Evolutionary conservation across 2,113 vertebrate genomes (phyloP), one percentile per base, ranked within the genome.

Genomic region (Pluvialis apricaria): DNA sequence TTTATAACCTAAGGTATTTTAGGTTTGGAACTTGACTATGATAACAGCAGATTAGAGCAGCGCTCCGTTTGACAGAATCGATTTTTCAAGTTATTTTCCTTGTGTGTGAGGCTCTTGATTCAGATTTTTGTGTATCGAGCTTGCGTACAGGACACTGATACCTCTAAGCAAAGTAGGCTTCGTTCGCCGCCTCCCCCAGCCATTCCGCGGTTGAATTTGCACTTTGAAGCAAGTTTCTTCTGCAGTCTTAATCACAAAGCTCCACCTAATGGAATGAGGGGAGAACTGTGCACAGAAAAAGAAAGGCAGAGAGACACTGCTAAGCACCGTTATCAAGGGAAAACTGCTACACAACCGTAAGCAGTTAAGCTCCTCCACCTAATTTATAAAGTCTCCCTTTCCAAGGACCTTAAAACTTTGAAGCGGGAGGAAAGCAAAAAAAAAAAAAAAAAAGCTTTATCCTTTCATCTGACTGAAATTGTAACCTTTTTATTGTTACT

Each of bases 1-100:
- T 98, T 97, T 97, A 96, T 98, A 97, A 97, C 98, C 98, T 97
- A 83, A 97, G 97, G 98, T 98, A 94, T 73, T 97, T 95, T 96
- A 89, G 93, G 80, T 96, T 97, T 69, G 34, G 94, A 96, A 95
- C 94, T 96, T 93, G 92, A 95, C 92, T 97, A 38, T 94, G 96
- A 96, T 95, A 97, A 95, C 95, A 96, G 96, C 90, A 95, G 94
- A 98, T 98, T 94, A 96, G 68, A 97, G 84, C 82, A 78, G 87
- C 10, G 36, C 95, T 95, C 92, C 31, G 1, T 96, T 94, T 96
- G 97, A 98, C 95, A 97, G 96, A 96, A 96, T 94, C 65, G 66
- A 96, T 97, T 97, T 97, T 96, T 96, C 96, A 94, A 95, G 94
- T 95, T 95, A 73, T 97, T 97, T 97, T 94, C 94, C 82, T 80